Evolutionary conservation across 2,888 invertebrate genomes (phyloP), one percentile per base, ranked within the genome.

Genomic region (Dynastes tityus): DNA sequence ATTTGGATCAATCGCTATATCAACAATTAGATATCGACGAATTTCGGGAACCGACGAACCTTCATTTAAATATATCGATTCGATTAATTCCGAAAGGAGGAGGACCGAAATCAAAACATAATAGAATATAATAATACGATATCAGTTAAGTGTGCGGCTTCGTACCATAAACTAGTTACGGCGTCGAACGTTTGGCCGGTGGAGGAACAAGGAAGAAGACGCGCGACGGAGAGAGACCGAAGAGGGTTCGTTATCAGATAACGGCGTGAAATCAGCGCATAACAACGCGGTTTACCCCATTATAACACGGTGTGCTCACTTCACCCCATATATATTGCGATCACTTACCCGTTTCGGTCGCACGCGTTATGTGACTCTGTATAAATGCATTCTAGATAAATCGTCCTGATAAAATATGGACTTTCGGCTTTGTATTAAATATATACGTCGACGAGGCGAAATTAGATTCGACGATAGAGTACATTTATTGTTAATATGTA

Each of bases 251-350:
- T 84, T 86, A 88, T 88, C 88, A 87, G 88, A 88, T 88, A 88
- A 86, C 86, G 85, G 86, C 85, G 87, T 88, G 88, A 88, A 88
- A 88, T 88, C 88, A 86, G 88, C 88, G 88, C 88, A 86, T 88
- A 88, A 88, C 88, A 88, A 88, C 88, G 88, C 87, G 88, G 88
- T 88, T 88, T 88, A 88, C 88, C 88, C 88, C 86, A 88, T 88
- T 88, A 88, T 87, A 88, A 88, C 87, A 84, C 84, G 83, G 84
- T 83, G 84, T 71, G 67, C 78, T 75, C 67, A 63, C 77, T 76
- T 74, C 78, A 70, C 67, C 80, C 78, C 76, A 63, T 76, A 65
- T 70, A 80, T 65, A 75, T 64, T 74, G 79, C 81, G 82, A 82
- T 82, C 81, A 82, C 82, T 82, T 82, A 82, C 81, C 82, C 81